These are phyloP conservation scores for Hydropsyche tenuis DNA, from an alignment of 1,140 invertebrate genomes.

Conservation along the genomic window DNA sequence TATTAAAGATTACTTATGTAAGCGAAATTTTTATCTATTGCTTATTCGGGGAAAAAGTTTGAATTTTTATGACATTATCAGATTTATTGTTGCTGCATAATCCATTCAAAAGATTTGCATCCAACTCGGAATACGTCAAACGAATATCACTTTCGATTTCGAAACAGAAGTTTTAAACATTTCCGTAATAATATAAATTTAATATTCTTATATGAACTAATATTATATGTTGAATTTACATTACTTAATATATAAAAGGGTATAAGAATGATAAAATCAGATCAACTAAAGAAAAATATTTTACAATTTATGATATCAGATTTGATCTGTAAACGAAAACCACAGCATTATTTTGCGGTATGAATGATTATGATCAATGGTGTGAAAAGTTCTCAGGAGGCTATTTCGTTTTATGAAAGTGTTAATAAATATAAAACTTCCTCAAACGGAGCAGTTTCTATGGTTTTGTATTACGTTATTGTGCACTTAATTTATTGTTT, in stretches of 20 bases:
- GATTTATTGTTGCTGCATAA: neutral
- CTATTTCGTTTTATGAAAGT: neutral
- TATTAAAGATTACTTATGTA: too few species aligned
- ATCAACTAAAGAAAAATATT: too few species aligned
- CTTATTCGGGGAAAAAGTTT: too few species aligned
- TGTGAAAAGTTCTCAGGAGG: slow-evolving; percentile 14
- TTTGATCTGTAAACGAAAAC: too few species aligned
- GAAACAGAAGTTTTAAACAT: neutral
- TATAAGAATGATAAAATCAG: too few species aligned
- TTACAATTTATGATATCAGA: too few species aligned
- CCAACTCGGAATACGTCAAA: neutral
- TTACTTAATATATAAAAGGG: too few species aligned
- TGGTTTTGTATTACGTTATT: neutral
- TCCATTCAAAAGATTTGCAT: slow-evolving; percentile 1
- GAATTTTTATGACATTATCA: too few species aligned
- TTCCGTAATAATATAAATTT: too few species aligned
- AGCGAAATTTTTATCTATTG: too few species aligned
- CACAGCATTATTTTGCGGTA: neutral
- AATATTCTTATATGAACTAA: too few species aligned
- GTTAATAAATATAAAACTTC: neutral
- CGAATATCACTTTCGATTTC: neutral
- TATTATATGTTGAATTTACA: too few species aligned
- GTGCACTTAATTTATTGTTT: slow-evolving; percentile 5
- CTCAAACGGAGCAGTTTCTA: slow-evolving; percentile 15
- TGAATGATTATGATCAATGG: neutral